Conservation (phyloP, 2,797 vertebrate species). For the Furcifer pardalis region DNA sequence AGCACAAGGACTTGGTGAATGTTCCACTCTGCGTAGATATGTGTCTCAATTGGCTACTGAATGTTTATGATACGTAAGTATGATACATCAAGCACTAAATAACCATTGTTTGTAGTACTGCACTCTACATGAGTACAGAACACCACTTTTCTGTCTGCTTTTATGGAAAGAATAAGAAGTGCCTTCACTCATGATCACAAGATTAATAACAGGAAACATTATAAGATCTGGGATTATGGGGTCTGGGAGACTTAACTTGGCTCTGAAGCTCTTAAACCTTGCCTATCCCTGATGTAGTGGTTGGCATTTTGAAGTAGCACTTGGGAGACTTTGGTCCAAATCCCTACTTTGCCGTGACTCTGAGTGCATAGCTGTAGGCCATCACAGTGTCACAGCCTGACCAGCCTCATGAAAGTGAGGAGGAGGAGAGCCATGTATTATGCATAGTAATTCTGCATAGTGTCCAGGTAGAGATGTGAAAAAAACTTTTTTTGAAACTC, state of each 20-base stretch:
- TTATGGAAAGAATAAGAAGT: neutral
- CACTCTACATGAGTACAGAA: neutral
- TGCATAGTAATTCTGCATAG: no score
- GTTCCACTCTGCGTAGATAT: slow-evolving; percentile 95
- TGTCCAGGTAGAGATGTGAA: no score
- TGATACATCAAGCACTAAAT: neutral
- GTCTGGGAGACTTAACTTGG: no score
- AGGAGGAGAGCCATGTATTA: no score
- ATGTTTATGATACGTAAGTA: slow-evolving; percentile 95
- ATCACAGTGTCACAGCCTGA: no score
- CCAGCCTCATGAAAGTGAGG: no score
- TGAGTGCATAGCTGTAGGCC: no score
- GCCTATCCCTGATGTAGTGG: no score
- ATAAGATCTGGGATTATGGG: no score
- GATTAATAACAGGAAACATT: neutral
- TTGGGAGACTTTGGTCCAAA: no score
- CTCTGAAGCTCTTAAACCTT: no score
- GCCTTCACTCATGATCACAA: neutral
- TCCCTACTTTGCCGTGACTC: no score
- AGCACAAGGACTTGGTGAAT: slow-evolving; percentile 93
- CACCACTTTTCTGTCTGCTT: neutral
- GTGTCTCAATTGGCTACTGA: slow-evolving; percentile 98
- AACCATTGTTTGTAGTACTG: neutral
- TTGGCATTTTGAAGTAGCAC: neutral
- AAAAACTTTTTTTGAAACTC: neutral